A percentile compares a stretch with the other conserved stretches of the same genome.
phyloP scores from a whole-genome alignment of 2,797 vertebrate genomes.

The Capromys pilorides region DNA sequence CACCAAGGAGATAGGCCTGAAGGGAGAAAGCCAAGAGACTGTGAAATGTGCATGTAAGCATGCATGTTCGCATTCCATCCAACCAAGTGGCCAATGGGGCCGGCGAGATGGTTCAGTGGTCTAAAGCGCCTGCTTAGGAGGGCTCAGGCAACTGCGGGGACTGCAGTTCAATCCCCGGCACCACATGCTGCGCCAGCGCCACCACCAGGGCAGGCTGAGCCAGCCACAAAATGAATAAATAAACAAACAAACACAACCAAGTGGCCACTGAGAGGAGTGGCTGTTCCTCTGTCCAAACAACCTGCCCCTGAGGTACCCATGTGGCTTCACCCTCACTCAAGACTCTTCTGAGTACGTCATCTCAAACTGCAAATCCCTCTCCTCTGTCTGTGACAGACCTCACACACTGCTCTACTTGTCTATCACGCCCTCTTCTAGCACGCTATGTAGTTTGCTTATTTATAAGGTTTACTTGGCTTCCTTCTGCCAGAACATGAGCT shows the following conservation, averaged over 20 bases:
- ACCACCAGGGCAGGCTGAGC: too few relatives aligned
- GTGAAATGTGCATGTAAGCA: slow-evolving; percentile 38
- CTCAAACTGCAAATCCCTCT: slow-evolving; percentile 21
- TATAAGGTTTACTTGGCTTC: neutral
- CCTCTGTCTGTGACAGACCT: neutral
- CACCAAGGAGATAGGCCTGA: slow-evolving; percentile 52
- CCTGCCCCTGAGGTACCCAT: neutral
- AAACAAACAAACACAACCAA: too few relatives aligned
- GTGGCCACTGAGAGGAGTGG: too few relatives aligned
- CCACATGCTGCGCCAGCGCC: too few relatives aligned
- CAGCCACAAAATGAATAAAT: too few relatives aligned
- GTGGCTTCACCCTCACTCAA: slow-evolving; percentile 20
- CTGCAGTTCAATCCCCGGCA: too few relatives aligned
- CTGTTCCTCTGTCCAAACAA: neutral
- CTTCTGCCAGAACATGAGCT: neutral
- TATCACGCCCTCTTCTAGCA: neutral
- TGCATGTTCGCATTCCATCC: neutral
- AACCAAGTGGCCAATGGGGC: neutral
- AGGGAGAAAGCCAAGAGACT: slow-evolving; percentile 24
- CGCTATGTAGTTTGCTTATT: neutral
- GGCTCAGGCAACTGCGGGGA: too few relatives aligned
- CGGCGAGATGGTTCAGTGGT: too few relatives aligned
- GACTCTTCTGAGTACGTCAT: neutral
- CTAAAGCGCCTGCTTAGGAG: too few relatives aligned
- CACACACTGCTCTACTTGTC: slow-evolving; percentile 25